Conservation (phyloP, 2,797 vertebrate genomes). For the Sebastes nivosus region DNA sequence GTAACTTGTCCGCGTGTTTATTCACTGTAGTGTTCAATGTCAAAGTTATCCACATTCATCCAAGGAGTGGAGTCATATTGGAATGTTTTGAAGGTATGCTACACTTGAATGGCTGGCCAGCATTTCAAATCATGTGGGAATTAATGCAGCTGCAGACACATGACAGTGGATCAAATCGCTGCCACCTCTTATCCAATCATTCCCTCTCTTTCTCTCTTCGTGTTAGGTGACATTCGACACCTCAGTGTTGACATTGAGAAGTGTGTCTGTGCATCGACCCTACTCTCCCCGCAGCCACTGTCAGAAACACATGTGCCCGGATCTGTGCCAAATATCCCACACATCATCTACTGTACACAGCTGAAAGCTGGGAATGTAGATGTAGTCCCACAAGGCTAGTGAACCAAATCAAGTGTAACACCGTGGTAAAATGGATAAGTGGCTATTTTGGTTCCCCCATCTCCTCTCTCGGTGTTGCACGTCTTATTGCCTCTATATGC, state of each 20-base stretch:
- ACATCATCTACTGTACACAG: slow-evolving; percentile 15
- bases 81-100: not conserved
- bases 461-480: slow-evolving; percentile 18
- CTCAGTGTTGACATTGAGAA: slow-evolving; percentile 61
- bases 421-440: slow-evolving; percentile 4
- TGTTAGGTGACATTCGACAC: slow-evolving; percentile 54
- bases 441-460: slow-evolving; percentile 52
- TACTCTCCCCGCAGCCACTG: slow-evolving; percentile 40
- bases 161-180: slow-evolving; percentile 41
- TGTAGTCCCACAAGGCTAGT: slow-evolving; percentile 17
- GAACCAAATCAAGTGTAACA: slow-evolving; percentile 5
- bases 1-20: not conserved
- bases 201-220: slow-evolving; percentile 24
- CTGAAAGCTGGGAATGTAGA: slow-evolving; percentile 1
- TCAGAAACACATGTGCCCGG: slow-evolving; percentile 47
- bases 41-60: slow-evolving; percentile 21
- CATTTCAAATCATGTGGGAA: slow-evolving; percentile 36
- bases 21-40: not conserved
- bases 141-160: slow-evolving; percentile 41
- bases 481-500: slow-evolving; percentile 53
- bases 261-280: slow-evolving; percentile 50
- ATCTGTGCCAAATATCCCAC: slow-evolving; percentile 41
- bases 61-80: not conserved
- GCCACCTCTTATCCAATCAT: slow-evolving; percentile 46
- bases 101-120: not conserved